A percentile compares a stretch with the other conserved stretches of the same genome.
phyloP scores from a whole-genome alignment of 2,888 invertebrate genomes.

The Pandemis corylana region DNA sequence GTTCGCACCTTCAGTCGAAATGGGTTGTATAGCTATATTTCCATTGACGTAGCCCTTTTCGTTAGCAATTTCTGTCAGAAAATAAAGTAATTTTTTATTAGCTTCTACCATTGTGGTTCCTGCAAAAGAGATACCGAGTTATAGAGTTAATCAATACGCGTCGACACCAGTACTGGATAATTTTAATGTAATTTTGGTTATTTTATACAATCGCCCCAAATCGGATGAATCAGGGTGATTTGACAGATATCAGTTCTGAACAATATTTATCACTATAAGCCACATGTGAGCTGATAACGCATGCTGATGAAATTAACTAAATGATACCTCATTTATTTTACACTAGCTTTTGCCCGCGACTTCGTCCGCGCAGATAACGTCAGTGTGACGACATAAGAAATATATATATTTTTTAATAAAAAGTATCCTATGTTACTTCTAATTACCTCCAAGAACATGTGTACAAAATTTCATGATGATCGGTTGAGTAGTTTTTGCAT shows the following conservation, averaged over 20 bases:
- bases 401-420: too few relatives aligned
- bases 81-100: not conserved
- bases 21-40: not conserved
- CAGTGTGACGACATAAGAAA: too few relatives aligned
- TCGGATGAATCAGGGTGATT: not conserved
- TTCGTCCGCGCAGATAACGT: too few relatives aligned
- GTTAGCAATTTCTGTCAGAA: not conserved
- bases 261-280: too few relatives aligned
- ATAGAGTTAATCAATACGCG: not conserved
- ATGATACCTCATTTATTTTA: too few relatives aligned
- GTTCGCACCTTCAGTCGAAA: conserved; percentile 1
- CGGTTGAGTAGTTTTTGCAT: too few relatives aligned
- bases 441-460: too few relatives aligned
- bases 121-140: not conserved
- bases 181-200: not conserved
- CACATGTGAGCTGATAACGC: not conserved
- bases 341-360: too few relatives aligned
- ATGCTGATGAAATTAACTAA: not conserved
- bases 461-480: too few relatives aligned
- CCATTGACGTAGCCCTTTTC: not conserved
- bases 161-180: not conserved
- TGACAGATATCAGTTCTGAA: not conserved
- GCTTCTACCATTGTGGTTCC: not conserved
- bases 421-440: too few relatives aligned
- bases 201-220: not conserved